Base-by-base conservation (phyloP, 2,797 vertebrate species). In the Muscicapa striata region DNA sequence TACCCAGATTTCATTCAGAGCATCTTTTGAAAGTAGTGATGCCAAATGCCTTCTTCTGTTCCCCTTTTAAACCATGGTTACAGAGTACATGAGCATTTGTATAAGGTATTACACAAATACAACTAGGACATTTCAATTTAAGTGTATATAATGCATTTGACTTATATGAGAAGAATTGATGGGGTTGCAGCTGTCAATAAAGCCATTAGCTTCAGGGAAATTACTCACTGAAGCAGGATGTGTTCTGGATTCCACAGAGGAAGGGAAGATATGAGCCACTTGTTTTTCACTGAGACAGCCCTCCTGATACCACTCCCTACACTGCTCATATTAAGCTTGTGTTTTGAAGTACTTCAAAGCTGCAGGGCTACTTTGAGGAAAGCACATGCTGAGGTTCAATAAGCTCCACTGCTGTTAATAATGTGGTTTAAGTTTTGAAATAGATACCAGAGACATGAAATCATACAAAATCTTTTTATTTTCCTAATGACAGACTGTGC, bases 151-250 rank as follows among this genome's bases (percentile, higher is more conserved):
- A 74, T 54, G 46, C 12, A 54, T 85, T 64, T 59, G 32, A 38
- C 9, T 83, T 75, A 40, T 81, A 75, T 21, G 54, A 93, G 48
- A 84, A 69, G 36, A 68, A 83, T 2, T 85, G 72, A 72, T 77
- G 62, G 68, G 72, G 27, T 48, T 89, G 57, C 34, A 93, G 43
- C 49, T 87, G 87, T 93, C 91, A 83, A 81, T 94, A 87, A 94
- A 85, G 43, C 61, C 27, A 68, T 85, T 92, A 85, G 61, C 82
- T 93, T 83, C 66, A 70, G 66, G 79, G 75, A 24, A 87, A 77
- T 83, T 89, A 32, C 32, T 77, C 46, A 64, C 24, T 57, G 61
- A 87, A 77, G 81, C 1, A 2, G 38, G 79, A 83, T 80, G 38
- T 75, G 41, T 48, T 94, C 90, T 88, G 59, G 36, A 70, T 91